phyloP scores from a whole-genome alignment of 2,113 vertebrate genomes.

The Muscicapa adusta region DNA sequence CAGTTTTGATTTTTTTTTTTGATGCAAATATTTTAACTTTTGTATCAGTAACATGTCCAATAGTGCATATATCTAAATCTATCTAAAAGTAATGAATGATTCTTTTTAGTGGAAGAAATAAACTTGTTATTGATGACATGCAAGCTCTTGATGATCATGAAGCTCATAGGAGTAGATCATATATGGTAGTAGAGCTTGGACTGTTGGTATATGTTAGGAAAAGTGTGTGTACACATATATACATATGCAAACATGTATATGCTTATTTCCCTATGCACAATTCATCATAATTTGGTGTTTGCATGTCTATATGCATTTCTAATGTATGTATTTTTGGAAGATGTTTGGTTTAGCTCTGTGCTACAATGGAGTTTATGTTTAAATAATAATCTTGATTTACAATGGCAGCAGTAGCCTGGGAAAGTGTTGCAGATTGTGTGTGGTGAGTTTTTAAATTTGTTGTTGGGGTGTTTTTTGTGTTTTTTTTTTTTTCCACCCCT shows the following conservation, averaged over 20 bases:
- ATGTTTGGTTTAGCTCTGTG: not conserved
- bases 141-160: not conserved
- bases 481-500: not conserved
- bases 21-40: not conserved
- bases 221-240: not conserved
- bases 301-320: not conserved
- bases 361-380: not conserved
- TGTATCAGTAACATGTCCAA: not conserved
- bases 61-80: not conserved
- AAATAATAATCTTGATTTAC: not conserved
- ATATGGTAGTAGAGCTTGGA: not conserved
- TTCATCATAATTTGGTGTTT: not conserved
- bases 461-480: not conserved
- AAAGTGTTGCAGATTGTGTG: not conserved
- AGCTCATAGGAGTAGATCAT: not conserved
- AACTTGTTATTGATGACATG: not conserved
- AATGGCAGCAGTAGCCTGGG: not conserved
- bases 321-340: not conserved
- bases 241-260: not conserved
- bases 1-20: not conserved
- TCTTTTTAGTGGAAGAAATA: not conserved
- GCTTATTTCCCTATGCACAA: not conserved
- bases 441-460: not conserved
- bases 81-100: not conserved
- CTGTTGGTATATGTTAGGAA: not conserved